Base-by-base conservation (phyloP, 2,888 invertebrate genomes). In the Hybos culiciformis region DNA sequence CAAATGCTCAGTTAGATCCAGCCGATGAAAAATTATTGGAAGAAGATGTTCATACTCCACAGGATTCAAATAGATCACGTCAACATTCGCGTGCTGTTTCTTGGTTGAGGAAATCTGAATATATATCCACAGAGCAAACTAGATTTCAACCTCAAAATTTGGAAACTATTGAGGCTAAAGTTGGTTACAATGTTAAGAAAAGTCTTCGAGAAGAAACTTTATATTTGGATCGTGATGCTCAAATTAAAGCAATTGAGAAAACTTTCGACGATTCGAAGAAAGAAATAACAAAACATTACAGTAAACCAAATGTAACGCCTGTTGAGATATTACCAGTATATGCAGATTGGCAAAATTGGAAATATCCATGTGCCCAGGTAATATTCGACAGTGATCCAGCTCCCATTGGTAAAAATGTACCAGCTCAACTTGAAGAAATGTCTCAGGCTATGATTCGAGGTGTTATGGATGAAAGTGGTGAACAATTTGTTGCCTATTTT, bases 391-490 rank as follows among this genome's bases (percentile, higher is more conserved):
- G 93, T 1, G 98, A 98, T 69, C 97, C 97, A 9, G 92, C 96
- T 6, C 93, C 94, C 0, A 72, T 80, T 33, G 91, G 87, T 45
- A 82, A 86, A 58, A 79, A 86, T 54, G 78, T 85, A 37, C 83
- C 87, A 20, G 84, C 84, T 8, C 91, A 93, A 60, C 78, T 90
- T 55, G 94, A 96, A 63, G 92, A 94, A 62, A 96, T 97, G 94
- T 93, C 93, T 21, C 94, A 97, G 66, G 97, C 96, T 56, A 94
- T 97, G 92, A 96, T 97, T 69, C 78, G 93, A 63, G 98, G 97
- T 81, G 96, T 98, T 62, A 93, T 94, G 84, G 97, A 98, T 60
- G 93, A 94, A 67, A 92, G 90, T 57, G 96, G 97, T 18, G 94
- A 97, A 67, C 96, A 97, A 66, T 98, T 97, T 68, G 97, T 98